A percentile compares a stretch with the other conserved stretches of the same genome.
Evolutionary conservation across 2,113 vertebrate species (phyloP).

Genomic region (Dicaeum eximium): DNA sequence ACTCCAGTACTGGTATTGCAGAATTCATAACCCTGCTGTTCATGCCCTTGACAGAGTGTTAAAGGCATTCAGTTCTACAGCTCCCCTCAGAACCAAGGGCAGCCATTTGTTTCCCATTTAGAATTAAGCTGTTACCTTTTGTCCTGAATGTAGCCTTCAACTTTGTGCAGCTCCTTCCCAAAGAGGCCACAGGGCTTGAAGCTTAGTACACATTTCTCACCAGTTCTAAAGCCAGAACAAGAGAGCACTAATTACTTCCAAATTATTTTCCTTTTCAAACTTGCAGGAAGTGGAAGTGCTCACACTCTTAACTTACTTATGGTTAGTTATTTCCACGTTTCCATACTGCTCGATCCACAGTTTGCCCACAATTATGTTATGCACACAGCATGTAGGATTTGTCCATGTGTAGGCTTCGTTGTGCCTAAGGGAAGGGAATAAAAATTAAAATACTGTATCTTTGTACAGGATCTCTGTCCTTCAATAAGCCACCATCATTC

Average conservation of each 20-base stretch:
- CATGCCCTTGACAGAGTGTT: neutral
- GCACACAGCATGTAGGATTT: constrained; percentile 95
- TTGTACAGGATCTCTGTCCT: neutral
- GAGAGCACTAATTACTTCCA: neutral
- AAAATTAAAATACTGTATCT: neutral
- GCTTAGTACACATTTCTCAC: constrained; percentile 89
- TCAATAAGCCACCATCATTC: neutral
- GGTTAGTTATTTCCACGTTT: constrained; percentile 93
- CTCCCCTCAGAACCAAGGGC: neutral
- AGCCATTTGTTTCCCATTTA: neutral
- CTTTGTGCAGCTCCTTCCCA: constrained; percentile 97
- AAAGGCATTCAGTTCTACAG: neutral
- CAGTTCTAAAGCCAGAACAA: constrained; percentile 80
- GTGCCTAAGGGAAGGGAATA: constrained; percentile 72
- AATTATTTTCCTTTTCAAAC: neutral
- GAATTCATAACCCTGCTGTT: neutral
- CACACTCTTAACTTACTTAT: constrained; percentile 80
- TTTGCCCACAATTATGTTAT: constrained; percentile 97
- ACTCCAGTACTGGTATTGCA: neutral
- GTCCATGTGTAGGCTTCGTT: constrained; percentile 97
- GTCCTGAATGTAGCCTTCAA: constrained; percentile 96
- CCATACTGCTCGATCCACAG: constrained; percentile 99
- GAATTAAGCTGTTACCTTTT: constrained; percentile 82
- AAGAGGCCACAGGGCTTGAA: constrained; percentile 97
- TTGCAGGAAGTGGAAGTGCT: neutral